A percentile compares a stretch with the other conserved stretches of the same genome.
Evolutionary conservation across 2,797 vertebrate genomes (phyloP).

Genomic region (Percopsis omiscomaycus): DNA sequence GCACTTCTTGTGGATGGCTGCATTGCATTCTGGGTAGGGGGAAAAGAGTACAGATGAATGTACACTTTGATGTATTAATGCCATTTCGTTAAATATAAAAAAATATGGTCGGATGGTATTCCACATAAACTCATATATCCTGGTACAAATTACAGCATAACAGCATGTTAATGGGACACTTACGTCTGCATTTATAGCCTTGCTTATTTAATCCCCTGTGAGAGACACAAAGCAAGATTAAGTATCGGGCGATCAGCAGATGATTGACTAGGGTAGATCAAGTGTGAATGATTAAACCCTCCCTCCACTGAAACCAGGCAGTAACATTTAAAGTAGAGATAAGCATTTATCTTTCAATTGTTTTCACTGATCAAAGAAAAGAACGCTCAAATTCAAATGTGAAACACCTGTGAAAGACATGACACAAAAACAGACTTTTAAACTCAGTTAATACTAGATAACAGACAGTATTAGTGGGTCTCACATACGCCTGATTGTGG

Average conservation of each 20-base stretch:
- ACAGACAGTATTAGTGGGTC: neutral
- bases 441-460: neutral
- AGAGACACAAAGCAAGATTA: constrained; percentile 27
- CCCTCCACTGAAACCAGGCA: constrained; percentile 11
- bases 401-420: neutral
- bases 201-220: constrained; percentile 84
- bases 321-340: constrained; percentile 1
- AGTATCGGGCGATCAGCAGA: constrained; percentile 13
- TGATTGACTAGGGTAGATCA: neutral
- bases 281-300: constrained; percentile 10
- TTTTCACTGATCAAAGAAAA: no score
- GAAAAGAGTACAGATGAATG: constrained; percentile 14
- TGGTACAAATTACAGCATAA: constrained; percentile 2
- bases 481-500: neutral
- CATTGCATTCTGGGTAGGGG: constrained; percentile 89
- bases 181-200: constrained; percentile 84
- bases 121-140: neutral
- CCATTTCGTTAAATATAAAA: neutral
- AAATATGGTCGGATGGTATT: neutral
- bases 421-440: neutral
- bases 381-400: neutral
- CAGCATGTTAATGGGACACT: constrained; percentile 46
- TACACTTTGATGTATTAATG: constrained; percentile 1
- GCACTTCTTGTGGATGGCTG: constrained; percentile 99
- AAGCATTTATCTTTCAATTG: no score